Conservation (phyloP, 2,888 invertebrate genomes). For the Drosophila suboccidentalis region DNA sequence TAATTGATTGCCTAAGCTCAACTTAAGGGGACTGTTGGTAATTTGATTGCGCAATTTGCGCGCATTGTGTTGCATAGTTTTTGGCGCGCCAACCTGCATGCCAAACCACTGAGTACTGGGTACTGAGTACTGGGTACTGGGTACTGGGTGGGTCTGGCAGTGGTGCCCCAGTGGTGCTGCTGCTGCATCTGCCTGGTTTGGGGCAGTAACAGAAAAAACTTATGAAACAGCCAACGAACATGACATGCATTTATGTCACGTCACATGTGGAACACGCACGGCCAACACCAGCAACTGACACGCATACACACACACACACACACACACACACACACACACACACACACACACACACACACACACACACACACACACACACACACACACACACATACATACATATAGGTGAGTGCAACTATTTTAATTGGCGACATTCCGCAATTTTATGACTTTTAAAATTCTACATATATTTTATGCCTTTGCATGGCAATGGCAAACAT, state of each 20-base stretch:
- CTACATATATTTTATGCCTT: conserved; percentile 77
- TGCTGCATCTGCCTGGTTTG: conserved; percentile 16
- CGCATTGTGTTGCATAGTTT: conserved; percentile 84
- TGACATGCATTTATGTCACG: conserved; percentile 85
- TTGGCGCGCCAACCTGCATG: conserved; percentile 71
- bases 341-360: not conserved
- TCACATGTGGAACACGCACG: conserved; percentile 78
- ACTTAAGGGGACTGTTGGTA: conserved; percentile 51
- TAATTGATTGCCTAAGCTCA: conserved; percentile 79
- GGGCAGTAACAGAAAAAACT: conserved; percentile 33
- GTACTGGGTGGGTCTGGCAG: conserved; percentile 12
- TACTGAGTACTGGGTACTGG: not conserved
- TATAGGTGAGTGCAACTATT: conserved; percentile 73
- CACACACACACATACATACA: not conserved
- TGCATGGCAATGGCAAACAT: conserved; percentile 53
- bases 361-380: conserved; percentile 1
- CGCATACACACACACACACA: conserved; percentile 20
- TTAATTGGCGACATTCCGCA: conserved; percentile 85
- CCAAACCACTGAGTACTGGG: not conserved
- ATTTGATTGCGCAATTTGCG: conserved; percentile 83
- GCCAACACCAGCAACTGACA: conserved; percentile 48
- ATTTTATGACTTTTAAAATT: conserved; percentile 84
- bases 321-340: conserved; percentile 2
- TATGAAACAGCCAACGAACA: conserved; percentile 79
- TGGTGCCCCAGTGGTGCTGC: conserved; percentile 11